Base-by-base conservation (phyloP, 2,113 vertebrate genomes). In the Gymnarchus niloticus region DNA sequence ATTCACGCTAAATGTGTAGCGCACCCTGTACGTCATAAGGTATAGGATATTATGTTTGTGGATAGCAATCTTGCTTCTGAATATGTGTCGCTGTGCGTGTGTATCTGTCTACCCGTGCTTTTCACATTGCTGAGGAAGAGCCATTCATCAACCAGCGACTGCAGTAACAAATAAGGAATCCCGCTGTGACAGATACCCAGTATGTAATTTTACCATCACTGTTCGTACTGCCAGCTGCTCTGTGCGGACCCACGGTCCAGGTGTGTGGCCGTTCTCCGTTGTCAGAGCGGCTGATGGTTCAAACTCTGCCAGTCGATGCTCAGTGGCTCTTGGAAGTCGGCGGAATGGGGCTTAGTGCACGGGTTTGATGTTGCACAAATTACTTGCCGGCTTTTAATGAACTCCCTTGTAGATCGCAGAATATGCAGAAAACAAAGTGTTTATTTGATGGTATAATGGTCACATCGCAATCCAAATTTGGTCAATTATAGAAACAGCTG, bases 401-500 rank as follows among this genome's bases (percentile, higher is more conserved):
- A 49, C 21, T 57, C 65, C 61, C 14, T 21, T 49, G 57, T 51
- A 83, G 83, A 86, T 51, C 54, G 28, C 85, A 54, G 65, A 6
- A 21, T 41, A 54, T 81, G 10, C 57, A 87, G 33, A 85, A 82
- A 84, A 54, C 48, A 48, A 49, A 73, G 85, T 86, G 81, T 85
- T 44, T 86, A 81, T 14, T 65, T 25, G 48, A 46, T 44, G 80
- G n/a, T 23, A 17, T 54, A 87, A 89, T 82, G 87, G 84, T 33
- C 54, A 48, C 78, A 86, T 81, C 81, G 48, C 80, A 48, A 85
- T 84, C 85, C 84, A 61, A n/a, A 87, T 88, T 86, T 65, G 76
- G 77, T 89, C 78, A 80, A 83, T 87, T 86, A 86, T 87, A 65
- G 83, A 86, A 87, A 86, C 90, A 87, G 83, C 69, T 57, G 87